These are phyloP conservation scores for Drosophila basisetae DNA, from an alignment of 2,888 invertebrate genomes.

Conservation along the genomic window DNA sequence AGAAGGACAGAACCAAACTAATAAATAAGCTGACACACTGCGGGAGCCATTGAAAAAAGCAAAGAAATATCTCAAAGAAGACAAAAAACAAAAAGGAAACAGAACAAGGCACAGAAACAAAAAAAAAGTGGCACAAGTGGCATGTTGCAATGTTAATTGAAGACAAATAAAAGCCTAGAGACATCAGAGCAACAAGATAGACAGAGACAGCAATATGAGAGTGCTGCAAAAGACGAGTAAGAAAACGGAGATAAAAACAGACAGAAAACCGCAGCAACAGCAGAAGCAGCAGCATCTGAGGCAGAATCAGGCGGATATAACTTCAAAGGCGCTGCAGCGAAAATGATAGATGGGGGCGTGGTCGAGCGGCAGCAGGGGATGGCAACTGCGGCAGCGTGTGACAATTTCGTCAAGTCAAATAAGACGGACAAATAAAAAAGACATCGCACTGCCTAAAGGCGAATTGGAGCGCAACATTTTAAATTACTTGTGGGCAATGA, in stretches of 20 bases:
- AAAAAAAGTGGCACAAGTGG: slow-evolving; percentile 67
- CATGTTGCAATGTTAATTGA: slow-evolving; percentile 81
- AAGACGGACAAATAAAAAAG: slow-evolving; percentile 41
- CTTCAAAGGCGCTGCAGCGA: slow-evolving; percentile 56
- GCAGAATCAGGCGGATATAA: slow-evolving; percentile 26
- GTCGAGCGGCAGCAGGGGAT: slow-evolving; percentile 1
- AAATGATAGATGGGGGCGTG: slow-evolving; percentile 41
- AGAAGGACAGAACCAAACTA: slow-evolving; percentile 33
- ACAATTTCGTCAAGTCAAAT: slow-evolving; percentile 55
- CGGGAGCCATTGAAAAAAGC: slow-evolving; percentile 39
- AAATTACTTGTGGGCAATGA: slow-evolving; percentile 69
- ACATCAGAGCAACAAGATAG: slow-evolving; percentile 3
- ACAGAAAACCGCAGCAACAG: slow-evolving; percentile 55
- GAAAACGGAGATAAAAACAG: slow-evolving; percentile 40
- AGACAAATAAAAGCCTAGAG: slow-evolving; percentile 67
- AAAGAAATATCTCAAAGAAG: slow-evolving; percentile 39
- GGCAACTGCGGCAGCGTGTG: slow-evolving; percentile 52
- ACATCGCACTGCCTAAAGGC: slow-evolving; percentile 48
- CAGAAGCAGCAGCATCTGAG: slow-evolving; percentile 14
- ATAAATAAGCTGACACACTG: slow-evolving; percentile 59
- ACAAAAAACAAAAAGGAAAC: slow-evolving; percentile 34
- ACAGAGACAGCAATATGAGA: not conserved
- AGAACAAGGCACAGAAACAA: slow-evolving; percentile 17
- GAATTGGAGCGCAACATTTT: slow-evolving; percentile 71
- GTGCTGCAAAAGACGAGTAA: slow-evolving; percentile 10